A percentile compares a stretch with the other conserved stretches of the same genome.
phyloP scores from a whole-genome alignment of 2,888 invertebrate genomes.

The Apodemia mormo region DNA sequence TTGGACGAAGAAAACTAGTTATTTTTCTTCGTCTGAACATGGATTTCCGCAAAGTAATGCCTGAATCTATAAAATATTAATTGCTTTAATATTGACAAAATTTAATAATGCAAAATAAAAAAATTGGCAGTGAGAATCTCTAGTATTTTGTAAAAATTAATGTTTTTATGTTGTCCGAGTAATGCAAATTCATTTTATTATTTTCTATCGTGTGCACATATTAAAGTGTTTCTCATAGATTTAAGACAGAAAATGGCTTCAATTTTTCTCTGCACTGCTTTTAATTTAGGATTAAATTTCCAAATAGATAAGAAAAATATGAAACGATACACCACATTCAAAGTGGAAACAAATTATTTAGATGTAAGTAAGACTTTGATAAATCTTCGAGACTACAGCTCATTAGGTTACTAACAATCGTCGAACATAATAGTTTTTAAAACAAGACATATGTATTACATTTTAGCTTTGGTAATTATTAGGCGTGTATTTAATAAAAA shows the following conservation, averaged over 20 bases:
- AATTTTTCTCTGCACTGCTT: not conserved
- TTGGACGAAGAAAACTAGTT: no score
- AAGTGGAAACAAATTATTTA: conserved; percentile 40
- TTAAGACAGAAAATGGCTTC: not conserved
- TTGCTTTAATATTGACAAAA: no score
- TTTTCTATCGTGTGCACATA: no score
- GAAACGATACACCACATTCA: conserved; percentile 39
- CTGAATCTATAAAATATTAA: no score
- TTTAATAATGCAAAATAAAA: no score
- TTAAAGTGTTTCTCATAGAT: not conserved
- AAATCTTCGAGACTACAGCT: conserved; percentile 41
- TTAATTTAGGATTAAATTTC: conserved; percentile 1
- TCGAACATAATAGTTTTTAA: conserved; percentile 43
- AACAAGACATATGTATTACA: conserved; percentile 52
- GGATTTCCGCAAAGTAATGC: no score
- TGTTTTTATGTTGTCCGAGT: conserved; percentile 2
- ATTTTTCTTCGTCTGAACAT: no score
- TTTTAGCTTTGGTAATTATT: conserved; percentile 57
- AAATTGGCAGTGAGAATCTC: not conserved
- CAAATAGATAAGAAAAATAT: conserved; percentile 18
- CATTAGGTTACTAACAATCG: conserved; percentile 42
- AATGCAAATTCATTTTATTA: not conserved
- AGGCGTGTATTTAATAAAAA: conserved; percentile 52
- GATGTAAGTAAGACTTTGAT: conserved; percentile 45
- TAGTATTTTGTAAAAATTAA: not conserved